Conservation (phyloP, 2,113 vertebrate species). For the Orientallactaga bullata region DNA sequence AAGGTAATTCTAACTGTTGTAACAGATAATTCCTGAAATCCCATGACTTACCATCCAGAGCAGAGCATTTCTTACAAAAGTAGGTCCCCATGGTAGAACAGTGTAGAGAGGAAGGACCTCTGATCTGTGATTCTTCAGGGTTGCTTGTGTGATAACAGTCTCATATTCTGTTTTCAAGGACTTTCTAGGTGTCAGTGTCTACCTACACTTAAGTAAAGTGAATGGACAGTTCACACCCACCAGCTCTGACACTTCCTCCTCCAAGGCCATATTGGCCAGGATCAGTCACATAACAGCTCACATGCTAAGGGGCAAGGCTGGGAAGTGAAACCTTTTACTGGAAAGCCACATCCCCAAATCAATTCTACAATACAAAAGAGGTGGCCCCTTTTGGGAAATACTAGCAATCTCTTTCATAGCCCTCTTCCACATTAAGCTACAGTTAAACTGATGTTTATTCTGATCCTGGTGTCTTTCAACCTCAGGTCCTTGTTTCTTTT, state of each 20-base stretch:
- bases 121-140: neutral
- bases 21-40: neutral
- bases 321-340: slow-evolving; percentile 2
- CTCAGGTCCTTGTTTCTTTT: neutral
- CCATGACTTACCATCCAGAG: neutral
- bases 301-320: neutral
- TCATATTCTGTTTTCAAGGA: neutral
- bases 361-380: neutral
- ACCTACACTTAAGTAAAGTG: neutral
- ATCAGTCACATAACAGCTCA: too few relatives aligned
- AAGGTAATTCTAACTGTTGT: neutral
- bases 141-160: neutral
- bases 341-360: neutral
- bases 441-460: neutral
- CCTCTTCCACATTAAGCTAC: neutral
- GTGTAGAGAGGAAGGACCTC: neutral
- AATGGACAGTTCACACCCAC: too few relatives aligned
- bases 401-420: neutral
- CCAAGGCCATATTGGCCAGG: too few relatives aligned
- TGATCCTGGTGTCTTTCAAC: neutral
- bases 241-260: neutral
- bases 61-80: neutral
- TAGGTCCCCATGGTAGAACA: neutral
- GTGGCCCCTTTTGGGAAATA: neutral
- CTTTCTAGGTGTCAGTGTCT: neutral